phyloP scores from a whole-genome alignment of 2,888 invertebrate genomes.

The Acronicta leporina region DNA sequence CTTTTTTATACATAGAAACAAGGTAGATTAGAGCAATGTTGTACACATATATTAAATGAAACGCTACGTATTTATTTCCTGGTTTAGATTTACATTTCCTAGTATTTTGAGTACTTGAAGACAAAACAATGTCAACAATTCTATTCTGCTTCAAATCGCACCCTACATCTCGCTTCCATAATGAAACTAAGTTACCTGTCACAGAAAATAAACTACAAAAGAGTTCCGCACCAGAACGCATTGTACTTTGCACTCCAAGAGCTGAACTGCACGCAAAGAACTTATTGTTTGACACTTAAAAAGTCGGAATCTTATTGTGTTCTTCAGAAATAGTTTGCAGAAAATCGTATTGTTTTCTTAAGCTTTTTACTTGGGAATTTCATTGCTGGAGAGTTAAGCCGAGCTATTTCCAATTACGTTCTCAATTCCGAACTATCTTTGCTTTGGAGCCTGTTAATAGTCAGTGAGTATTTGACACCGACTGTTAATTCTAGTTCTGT shows the following conservation, averaged over 20 bases:
- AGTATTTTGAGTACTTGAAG: too few species aligned
- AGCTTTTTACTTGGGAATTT: conserved; percentile 28
- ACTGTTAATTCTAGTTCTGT: too few species aligned
- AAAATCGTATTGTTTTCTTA: conserved; percentile 48
- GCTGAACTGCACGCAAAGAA: conserved; percentile 51
- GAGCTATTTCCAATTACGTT: conserved; percentile 42
- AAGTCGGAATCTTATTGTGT: conserved; percentile 53
- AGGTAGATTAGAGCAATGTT: too few species aligned
- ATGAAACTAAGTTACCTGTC: conserved; percentile 48
- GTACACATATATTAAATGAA: too few species aligned
- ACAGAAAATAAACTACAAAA: conserved; percentile 49
- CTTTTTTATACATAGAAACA: too few species aligned
- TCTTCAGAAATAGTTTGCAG: conserved; percentile 35
- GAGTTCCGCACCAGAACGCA: conserved; percentile 39
- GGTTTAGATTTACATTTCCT: too few species aligned
- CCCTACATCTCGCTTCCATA: conserved; percentile 23
- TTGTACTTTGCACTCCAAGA: conserved; percentile 61
- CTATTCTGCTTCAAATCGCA: conserved; percentile 7
- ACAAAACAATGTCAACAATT: conserved; percentile 2
- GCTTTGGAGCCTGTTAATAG: conserved; percentile 1
- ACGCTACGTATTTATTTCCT: neutral
- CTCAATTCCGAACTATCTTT: conserved; percentile 10
- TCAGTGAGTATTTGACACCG: neutral
- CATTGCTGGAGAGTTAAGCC: conserved; percentile 28
- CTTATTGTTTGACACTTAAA: conserved; percentile 59